phyloP scores from a whole-genome alignment of 2,797 vertebrate genomes.

The Phylloscopus collybita region DNA sequence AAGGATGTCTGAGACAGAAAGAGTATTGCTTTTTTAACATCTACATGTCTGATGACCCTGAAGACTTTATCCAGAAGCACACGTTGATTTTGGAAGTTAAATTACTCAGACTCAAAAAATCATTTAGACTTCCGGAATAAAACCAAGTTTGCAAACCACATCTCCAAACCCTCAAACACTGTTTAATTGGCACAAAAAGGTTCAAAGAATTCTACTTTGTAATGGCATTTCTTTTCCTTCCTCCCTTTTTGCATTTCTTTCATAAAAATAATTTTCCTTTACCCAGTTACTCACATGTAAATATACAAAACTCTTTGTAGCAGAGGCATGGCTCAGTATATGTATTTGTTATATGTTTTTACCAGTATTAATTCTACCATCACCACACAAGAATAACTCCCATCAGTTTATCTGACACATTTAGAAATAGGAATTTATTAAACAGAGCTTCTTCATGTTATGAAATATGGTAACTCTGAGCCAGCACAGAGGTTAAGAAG shows the following conservation, averaged over 20 bases:
- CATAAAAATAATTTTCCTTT: not conserved
- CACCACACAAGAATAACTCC: not conserved
- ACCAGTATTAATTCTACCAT: not conserved
- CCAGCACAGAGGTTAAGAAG: not conserved
- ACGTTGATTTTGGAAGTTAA: not conserved
- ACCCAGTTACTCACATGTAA: not conserved
- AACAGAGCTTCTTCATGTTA: not conserved
- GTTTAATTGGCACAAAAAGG: not conserved
- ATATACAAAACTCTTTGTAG: not conserved
- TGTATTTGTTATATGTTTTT: not conserved
- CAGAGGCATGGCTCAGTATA: not conserved
- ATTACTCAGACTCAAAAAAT: not conserved
- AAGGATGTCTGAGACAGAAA: not conserved
- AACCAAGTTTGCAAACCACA: not conserved
- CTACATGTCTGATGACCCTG: not conserved
- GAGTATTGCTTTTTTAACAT: not conserved
- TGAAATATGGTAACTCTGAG: not conserved
- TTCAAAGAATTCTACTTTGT: not conserved
- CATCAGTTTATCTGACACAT: not conserved
- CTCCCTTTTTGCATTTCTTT: not conserved
- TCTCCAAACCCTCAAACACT: not conserved
- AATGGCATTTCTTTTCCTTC: not conserved
- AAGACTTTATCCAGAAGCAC: not conserved
- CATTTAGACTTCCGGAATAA: not conserved
- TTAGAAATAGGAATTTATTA: not conserved